These are phyloP conservation scores for chimpanzee (Pan troglodytes) DNA, from an alignment of 2,113 vertebrate species.

Conservation along the genomic window NHGRI_mPanTro3-v2.1_pri NC_072410.2:36136001-36136500, in stretches of 20 bases:
- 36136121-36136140: not conserved
- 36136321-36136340: not conserved
- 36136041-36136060: not conserved
- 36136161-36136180: not conserved
- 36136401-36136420: not conserved
- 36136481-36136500: not conserved
- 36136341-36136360: not conserved
- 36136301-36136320: not conserved
- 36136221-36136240: conserved; percentile 2
- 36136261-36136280: not conserved
- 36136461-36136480: not conserved
- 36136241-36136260: not conserved
- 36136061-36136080: not conserved
- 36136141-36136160: not conserved
- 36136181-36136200: not conserved
- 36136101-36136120: not conserved
- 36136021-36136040: conserved; percentile 33
- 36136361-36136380: not conserved
- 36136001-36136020: not conserved
- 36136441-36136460: not conserved
- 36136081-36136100: not conserved
- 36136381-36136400: not conserved
- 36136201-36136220: not conserved
- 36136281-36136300: not conserved
- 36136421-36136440: not conserved